Conservation (phyloP, 2,113 vertebrate species). For the Ascaphus truei region DNA sequence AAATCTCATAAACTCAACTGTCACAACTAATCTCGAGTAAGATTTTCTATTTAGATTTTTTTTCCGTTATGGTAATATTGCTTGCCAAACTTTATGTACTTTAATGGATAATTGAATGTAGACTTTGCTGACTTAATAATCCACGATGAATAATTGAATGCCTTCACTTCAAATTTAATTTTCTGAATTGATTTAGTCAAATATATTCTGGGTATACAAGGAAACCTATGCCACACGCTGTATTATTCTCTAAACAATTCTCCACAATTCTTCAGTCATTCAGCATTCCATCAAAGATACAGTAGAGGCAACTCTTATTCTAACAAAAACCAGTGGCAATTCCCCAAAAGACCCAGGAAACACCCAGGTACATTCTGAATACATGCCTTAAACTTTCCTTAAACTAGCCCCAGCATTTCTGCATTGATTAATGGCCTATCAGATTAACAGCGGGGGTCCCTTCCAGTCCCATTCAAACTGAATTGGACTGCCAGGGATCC, state of each 20-base stretch:
- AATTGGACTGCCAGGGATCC: no score
- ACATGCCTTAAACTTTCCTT: no score
- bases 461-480: no score
- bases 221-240: background rate
- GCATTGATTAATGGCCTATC: no score
- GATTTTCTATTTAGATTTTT: constrained; percentile 8
- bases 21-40: background rate
- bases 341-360: no score
- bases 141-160: constrained; percentile 15
- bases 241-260: background rate
- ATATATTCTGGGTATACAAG: background rate
- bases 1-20: background rate
- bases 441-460: no score
- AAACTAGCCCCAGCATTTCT: no score
- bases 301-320: no score
- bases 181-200: constrained; percentile 13
- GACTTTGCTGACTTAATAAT: constrained; percentile 6
- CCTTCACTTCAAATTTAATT: constrained; percentile 19
- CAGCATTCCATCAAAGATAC: background rate
- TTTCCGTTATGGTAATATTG: constrained; percentile 3
- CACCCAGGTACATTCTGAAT: no score
- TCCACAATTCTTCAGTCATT: background rate
- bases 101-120: constrained; percentile 27
- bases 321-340: no score
- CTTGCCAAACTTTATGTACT: constrained; percentile 16